Base-by-base conservation (phyloP, 2,113 vertebrate species). In the Melanerpes aurifrons region DNA sequence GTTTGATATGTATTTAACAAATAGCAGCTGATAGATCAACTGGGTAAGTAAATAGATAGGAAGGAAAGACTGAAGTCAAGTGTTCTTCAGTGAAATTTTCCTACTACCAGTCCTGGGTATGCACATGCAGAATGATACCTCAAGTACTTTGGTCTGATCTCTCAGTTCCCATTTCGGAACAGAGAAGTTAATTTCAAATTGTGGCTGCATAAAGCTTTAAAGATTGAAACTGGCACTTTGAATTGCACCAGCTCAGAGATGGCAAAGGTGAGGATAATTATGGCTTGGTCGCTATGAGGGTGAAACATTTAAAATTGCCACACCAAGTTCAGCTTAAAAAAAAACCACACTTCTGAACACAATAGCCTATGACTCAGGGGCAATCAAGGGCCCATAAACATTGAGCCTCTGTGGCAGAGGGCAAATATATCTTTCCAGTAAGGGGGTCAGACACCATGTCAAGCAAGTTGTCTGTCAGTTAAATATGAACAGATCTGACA, bases 361-460 rank as follows among this genome's bases (percentile, higher is more conserved):
- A 92, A 93, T 83, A 78, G 76, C 47, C 86, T 86, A 26, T 86
- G 90, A 72, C 62, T 93, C n/a, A 19, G 53, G 54, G 62, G 40
- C 73, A 91, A 92, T 94, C 91, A 95, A 76, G 67, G 76, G 59
- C 66, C 83, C 70, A 84, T 95, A 96, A 95, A 93, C 56, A 73
- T 31, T 3, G n/a, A 84, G 71, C 35, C 16, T 92, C 79, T 22
- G 62, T 90, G 93, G 69, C 91, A 95, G 77, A 94, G 90, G 73
- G 87, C 82, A 90, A 93, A 88, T 74, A 59, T 19, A 91, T 83
- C 82, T 92, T 91, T 87, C 87, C 58, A 53, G 69, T 86, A 86
- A 78, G 66, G 70, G 71, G 66, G 69, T 94, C 87, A 91, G 85
- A 62, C 12, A 2, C 12, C 66, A 69, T 92, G 92, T 92, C 91